A percentile compares a stretch with the other conserved stretches of the same genome.
Conservation (phyloP, 2,113 vertebrate genomes). For the Chionomys nivalis region DNA sequence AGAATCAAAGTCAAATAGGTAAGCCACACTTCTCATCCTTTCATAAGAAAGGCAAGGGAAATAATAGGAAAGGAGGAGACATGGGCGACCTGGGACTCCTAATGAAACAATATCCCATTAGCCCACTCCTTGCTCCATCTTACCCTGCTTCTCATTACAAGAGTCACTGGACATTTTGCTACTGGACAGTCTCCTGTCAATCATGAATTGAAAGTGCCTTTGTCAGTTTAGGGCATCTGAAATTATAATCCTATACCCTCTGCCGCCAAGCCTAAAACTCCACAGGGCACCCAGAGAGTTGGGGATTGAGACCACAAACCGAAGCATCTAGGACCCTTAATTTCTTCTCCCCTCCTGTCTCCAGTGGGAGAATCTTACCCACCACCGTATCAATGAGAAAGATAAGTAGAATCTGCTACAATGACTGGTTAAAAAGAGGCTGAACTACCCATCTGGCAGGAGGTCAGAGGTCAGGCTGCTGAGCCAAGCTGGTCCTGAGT, state of each 20-base stretch:
- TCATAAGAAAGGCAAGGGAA: not conserved
- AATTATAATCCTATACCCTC: not conserved
- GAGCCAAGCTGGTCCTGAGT: not conserved
- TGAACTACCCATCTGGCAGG: not conserved
- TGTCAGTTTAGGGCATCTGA: not conserved
- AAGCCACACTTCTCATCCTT: not conserved
- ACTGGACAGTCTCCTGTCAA: not conserved
- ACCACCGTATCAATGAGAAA: not conserved
- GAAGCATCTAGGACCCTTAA: not conserved
- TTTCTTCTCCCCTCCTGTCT: not conserved
- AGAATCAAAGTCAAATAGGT: not conserved
- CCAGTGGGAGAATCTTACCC: not conserved
- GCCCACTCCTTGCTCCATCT: not conserved
- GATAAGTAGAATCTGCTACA: not conserved
- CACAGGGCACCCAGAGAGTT: not conserved
- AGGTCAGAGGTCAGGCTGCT: not conserved
- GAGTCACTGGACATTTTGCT: not conserved
- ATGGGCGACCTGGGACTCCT: not conserved
- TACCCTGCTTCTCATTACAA: not conserved
- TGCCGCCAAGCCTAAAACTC: not conserved
- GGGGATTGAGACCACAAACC: not conserved
- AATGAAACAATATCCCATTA: not conserved
- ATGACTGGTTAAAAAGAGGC: not conserved
- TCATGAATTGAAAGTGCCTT: not conserved
- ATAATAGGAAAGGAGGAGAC: not conserved